Evolutionary conservation across 2,113 vertebrate genomes (phyloP), one percentile per base, ranked within the genome.

Genomic region (Albula goreensis): DNA sequence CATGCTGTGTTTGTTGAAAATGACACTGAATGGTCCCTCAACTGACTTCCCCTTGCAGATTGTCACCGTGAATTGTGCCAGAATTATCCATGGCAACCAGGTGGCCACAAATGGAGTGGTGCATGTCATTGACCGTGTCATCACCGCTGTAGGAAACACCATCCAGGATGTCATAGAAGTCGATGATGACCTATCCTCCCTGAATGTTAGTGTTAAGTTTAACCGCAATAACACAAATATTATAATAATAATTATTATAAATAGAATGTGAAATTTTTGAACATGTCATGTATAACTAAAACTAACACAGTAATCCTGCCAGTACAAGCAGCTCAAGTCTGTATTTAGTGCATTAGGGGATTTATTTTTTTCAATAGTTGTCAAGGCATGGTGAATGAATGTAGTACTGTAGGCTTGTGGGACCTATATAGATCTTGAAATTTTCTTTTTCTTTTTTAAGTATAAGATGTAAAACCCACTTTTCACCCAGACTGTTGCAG

Each of bases 81-180:
- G 98, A 90, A 88, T 99, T 82, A 97, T 98, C 89, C 95, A 98
- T 10, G 98, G 96, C 2, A 99, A 99, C 90, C 98, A 99, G 91
- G 96, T 99, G 83, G 96, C 98, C 84, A 99, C 98, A 85, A 99
- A 99, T 66, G 98, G 98, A 17, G 97, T 98, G 19, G 98, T 99
- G 31, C 98, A 99, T 2, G 97, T 99, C 0, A 93, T 99, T 85
- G 98, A 99, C 85, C 97, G 98, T 3, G 97, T 99, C 84, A 95
- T 99, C 89, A 97, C 96, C 0, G 90, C 96, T 13, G 95, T 96
- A 83, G 96, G 96, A 85, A 97, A 91, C 91, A 98, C 95, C 82
- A 97, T 99, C 89, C 94, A 95, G 90, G 96, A 98, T 78, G 92
- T 94, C 81, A 90, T 99, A 50, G 98, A 99, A 60, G 87, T 92